Evolutionary conservation across 2,113 vertebrate genomes (phyloP).

Genomic region (Clarias batrachus): DNA sequence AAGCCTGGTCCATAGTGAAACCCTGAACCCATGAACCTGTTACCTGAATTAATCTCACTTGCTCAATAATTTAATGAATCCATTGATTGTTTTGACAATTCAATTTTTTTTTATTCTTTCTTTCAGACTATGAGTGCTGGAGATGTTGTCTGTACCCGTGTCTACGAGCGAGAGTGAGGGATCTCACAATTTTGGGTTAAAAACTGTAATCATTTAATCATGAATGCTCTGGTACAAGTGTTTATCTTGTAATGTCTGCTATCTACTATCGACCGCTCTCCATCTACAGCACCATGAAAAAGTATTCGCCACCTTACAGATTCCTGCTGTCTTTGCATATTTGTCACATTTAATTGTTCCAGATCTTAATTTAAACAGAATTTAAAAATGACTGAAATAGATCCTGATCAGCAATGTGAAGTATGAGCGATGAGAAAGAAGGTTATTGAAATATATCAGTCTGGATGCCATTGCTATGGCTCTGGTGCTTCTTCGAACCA

Average conservation of each 20-base stretch:
- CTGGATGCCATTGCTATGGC: not conserved
- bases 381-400: not conserved
- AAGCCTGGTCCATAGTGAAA: not conserved
- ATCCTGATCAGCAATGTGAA: not conserved
- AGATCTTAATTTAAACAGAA: not conserved
- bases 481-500: not conserved
- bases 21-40: not conserved
- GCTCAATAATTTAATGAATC: not conserved
- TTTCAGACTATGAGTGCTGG: constrained; percentile 87
- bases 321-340: not conserved
- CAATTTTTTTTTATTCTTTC: constrained; percentile 29
- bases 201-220: not conserved
- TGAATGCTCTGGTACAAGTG: constrained; percentile 39
- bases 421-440: not conserved
- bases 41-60: not conserved
- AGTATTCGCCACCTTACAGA: not conserved
- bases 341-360: not conserved
- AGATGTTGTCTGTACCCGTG: constrained; percentile 85
- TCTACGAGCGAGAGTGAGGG: constrained; percentile 82
- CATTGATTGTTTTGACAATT: not conserved
- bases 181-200: constrained; percentile 34
- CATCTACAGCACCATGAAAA: not conserved
- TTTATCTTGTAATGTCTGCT: not conserved
- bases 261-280: not conserved
- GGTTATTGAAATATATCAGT: not conserved